Evolutionary conservation across 2,113 vertebrate species (phyloP), one percentile per base, ranked within the genome.

Genomic region (Cavia porcellus): DNA sequence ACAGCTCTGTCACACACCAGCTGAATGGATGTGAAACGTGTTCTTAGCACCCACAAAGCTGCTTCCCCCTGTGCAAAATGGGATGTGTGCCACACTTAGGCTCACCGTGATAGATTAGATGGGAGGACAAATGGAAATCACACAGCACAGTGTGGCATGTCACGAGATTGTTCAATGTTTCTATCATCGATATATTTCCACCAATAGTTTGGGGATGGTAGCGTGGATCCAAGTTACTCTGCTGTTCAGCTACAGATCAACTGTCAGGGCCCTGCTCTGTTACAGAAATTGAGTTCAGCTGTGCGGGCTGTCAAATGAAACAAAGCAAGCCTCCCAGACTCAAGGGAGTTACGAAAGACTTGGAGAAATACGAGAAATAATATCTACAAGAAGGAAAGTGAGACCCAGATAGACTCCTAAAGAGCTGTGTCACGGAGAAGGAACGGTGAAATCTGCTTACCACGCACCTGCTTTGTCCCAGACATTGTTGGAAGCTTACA

Each of bases 311-410:
- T 92, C 75, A 90, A 86, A 92, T 75, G 50, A 92, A 92, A 57
- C 47, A 93, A 81, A 90, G 32, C 25, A 10, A 88, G 32, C 93
- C 47, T 96, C 38, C 50, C 1, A 87, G 81, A 32, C 19, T 84
- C 6, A 89, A 81, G n/a, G 25, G 57, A 87, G 92, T 84, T 84
- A 86, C 97, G 80, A 89, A 92, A 80, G 50, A 74, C 28, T 57
- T 47, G 15, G 20, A 82, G 25, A 89, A 35, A 91, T 47, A 70
- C 93, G 59, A 77, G 42, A 50, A 89, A 80, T 38, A 72, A 25
- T 59, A 9, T 8, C 57, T 59, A 42, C 0, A 87, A 86, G 25
- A 79, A 87, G 68, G 75, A 84, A 85, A 62, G 22, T 75, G 72
- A 96, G n/a, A 86, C 81, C 62, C 38, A 55, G 4, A n/a, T 8